Evolutionary conservation across 2,797 vertebrate genomes (phyloP), one percentile per base, ranked within the genome.

Genomic region (Dryobates pubescens): DNA sequence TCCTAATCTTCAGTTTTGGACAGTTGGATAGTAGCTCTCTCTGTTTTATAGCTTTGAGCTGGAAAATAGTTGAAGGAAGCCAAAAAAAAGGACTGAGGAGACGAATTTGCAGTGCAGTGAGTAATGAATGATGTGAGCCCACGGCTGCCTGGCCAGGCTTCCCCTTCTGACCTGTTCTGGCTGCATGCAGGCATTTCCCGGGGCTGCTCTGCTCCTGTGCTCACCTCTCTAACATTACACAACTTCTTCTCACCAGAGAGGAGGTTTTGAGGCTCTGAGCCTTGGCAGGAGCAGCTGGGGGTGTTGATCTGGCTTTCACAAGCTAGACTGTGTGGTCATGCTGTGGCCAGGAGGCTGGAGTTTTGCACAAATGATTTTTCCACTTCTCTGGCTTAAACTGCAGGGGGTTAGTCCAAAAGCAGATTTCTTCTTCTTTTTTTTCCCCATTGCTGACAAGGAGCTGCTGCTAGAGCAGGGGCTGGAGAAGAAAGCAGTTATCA

Each of bases 141-240:
- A 89, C 89, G 84, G 93, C 89, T 93, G 93, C 84, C 81, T 88
- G 92, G 85, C 94, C 29, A 7, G 61, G 57, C 89, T 92, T 77
- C 91, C 93, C 72, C 71, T 85, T 41, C 75, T 90, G 94, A 36
- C 85, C 92, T 61, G 86, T 61, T 86, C 9, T 84, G 76, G 88
- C 86, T 86, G 75, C 57, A 9, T 0, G 4, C 89, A 68, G 71
- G 41, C 91, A 79, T 73, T 92, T 86, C 77, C 64, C 92, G 12
- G 20, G 11, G 68, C 92, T 12, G 23, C 10, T 63, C 67, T 86
- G 85, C 65, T 65, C 63, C n/a, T 71, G 8, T 62, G 88, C 74
- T 89, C 41, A 3, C 54, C 74, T 71, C 10, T 7, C 89, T 3
- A 8, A 1, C 16, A 4, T 91, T 89, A 3, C 87, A 79, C 88